These are phyloP conservation scores for Halcyon smyrnensis DNA, from an alignment of 2,797 vertebrate species.

Conservation along the genomic window DNA sequence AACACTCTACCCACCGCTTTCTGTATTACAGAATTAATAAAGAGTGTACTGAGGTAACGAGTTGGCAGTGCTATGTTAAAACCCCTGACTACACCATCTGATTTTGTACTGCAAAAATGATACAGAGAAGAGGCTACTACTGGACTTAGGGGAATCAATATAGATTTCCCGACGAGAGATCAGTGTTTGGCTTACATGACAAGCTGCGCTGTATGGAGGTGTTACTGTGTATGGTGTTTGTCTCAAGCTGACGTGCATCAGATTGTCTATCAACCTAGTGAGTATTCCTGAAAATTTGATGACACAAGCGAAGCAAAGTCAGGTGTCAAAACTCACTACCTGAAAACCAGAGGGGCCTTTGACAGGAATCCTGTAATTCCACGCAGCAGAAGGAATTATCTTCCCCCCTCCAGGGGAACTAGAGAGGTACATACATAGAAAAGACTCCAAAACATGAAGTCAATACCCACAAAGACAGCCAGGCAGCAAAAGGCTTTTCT, in stretches of 20 bases:
- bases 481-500: background rate
- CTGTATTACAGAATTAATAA: background rate
- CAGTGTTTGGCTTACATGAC: background rate
- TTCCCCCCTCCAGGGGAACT: background rate
- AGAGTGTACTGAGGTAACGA: constrained; percentile 49
- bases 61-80: constrained; percentile 43
- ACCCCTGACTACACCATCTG: constrained; percentile 1
- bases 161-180: background rate
- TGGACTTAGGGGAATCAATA: background rate
- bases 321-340: background rate
- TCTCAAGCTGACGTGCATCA: background rate
- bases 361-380: background rate
- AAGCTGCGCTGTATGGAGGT: background rate
- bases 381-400: background rate
- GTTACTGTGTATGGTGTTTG: rapidly evolving
- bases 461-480: background rate
- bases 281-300: background rate
- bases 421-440: background rate
- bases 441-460: background rate
- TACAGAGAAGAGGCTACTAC: background rate
- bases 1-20: background rate
- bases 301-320: background rate
- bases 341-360: background rate
- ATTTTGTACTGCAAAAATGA: background rate
- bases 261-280: background rate